These are phyloP conservation scores for Dicyrtomina minuta DNA, from an alignment of 2,888 invertebrate species.

Conservation along the genomic window DNA sequence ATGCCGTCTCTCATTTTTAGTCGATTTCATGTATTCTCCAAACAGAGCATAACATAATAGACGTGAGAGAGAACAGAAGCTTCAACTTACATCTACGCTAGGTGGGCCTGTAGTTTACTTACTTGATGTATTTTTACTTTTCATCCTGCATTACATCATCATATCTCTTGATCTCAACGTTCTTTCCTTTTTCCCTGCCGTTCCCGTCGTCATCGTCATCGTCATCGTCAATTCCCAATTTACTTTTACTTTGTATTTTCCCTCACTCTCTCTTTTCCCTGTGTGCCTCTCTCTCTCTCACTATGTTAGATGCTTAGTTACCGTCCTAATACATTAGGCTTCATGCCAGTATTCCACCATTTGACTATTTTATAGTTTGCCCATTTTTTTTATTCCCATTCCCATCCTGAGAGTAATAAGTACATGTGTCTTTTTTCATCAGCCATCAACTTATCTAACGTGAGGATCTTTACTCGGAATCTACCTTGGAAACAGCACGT, in stretches of 20 bases:
- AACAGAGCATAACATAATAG: neutral
- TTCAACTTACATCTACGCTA: neutral
- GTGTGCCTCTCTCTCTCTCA: neutral
- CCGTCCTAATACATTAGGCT: conserved; percentile 12
- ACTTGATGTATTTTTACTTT: neutral
- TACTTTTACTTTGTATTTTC: neutral
- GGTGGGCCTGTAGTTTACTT: neutral
- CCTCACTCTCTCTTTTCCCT: neutral
- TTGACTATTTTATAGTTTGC: no score
- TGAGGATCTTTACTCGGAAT: no score
- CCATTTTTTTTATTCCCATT: neutral
- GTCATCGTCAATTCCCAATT: no score
- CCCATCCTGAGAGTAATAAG: no score
- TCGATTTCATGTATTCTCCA: neutral
- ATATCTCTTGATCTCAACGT: conserved; percentile 10
- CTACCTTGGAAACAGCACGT: no score
- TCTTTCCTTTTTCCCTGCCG: neutral
- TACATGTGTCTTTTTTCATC: no score
- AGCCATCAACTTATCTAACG: no score
- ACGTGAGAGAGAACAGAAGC: neutral
- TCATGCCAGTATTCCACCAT: conserved; percentile 4
- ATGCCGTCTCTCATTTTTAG: conserved; percentile 16
- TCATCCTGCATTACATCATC: conserved; percentile 11
- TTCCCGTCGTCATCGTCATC: conserved; percentile 2
- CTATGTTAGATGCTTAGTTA: no score